Percentiles rank a stretch among this genome's conserved stretches.
phyloP scores from a whole-genome alignment of 2,113 vertebrate species.

The Phasianus colchicus region DNA sequence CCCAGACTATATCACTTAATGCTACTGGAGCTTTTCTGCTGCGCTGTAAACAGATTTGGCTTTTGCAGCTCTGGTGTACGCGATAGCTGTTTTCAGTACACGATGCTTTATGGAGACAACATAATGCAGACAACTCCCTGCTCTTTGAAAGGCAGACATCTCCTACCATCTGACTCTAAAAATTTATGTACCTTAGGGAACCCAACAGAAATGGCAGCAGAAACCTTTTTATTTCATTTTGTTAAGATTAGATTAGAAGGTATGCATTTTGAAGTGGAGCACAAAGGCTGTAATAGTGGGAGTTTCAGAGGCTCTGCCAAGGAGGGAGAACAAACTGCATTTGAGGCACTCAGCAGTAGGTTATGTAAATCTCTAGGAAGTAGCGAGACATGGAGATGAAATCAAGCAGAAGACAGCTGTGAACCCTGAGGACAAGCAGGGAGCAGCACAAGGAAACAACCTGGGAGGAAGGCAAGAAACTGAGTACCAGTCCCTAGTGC shows the following conservation, averaged over 20 bases:
- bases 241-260: not conserved
- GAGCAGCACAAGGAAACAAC: not conserved
- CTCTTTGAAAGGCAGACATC: not conserved
- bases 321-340: slow-evolving; percentile 10
- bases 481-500: not conserved
- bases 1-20: not conserved
- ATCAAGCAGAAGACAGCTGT: not conserved
- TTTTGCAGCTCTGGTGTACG: not conserved
- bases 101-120: not conserved
- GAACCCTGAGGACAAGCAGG: not conserved
- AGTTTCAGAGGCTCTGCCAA: slow-evolving; percentile 33
- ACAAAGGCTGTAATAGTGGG: not conserved
- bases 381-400: not conserved
- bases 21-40: not conserved
- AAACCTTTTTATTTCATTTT: not conserved
- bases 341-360: not conserved
- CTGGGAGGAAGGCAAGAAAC: not conserved
- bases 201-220: not conserved
- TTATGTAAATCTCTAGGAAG: not conserved
- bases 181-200: not conserved
- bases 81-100: not conserved
- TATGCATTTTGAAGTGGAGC: not conserved
- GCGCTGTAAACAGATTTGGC: not conserved
- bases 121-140: not conserved
- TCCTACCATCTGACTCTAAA: not conserved